A percentile compares a stretch with the other conserved stretches of the same genome.
These are phyloP conservation scores for Octomys mimax DNA, from an alignment of 2,797 vertebrate species.

Conservation along the genomic window DNA sequence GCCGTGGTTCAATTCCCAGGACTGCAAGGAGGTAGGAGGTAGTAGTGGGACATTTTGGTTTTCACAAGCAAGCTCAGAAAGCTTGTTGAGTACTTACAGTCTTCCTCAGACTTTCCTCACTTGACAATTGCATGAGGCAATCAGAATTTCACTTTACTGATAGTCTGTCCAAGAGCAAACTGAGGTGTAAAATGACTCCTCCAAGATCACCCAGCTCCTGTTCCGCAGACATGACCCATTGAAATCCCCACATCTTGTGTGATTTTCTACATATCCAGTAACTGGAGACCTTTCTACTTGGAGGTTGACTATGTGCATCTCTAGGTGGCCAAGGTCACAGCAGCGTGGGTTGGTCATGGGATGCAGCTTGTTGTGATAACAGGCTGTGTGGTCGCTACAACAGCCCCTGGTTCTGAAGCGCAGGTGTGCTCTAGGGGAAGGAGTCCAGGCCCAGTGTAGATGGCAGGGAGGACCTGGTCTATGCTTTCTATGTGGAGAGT, in stretches of 20 bases:
- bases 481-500: background rate
- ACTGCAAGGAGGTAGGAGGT: background rate
- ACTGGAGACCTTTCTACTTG: fast-evolving
- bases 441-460: background rate
- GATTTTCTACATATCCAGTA: too few relatives aligned
- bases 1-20: background rate
- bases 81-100: background rate
- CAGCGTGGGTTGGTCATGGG: background rate
- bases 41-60: background rate
- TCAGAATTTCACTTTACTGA: background rate
- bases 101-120: background rate
- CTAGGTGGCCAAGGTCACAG: background rate
- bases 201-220: background rate
- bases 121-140: background rate
- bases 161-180: background rate
- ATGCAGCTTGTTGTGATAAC: background rate
- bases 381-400: background rate
- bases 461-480: too few relatives aligned
- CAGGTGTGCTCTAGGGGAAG: background rate
- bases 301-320: fast-evolving
- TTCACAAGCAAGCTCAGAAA: background rate
- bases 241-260: background rate
- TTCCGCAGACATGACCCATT: fast-evolving
- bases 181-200: background rate
- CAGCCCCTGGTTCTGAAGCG: fast-evolving